phyloP scores from a whole-genome alignment of 2,797 vertebrate genomes.

The Anabas testudineus region DNA sequence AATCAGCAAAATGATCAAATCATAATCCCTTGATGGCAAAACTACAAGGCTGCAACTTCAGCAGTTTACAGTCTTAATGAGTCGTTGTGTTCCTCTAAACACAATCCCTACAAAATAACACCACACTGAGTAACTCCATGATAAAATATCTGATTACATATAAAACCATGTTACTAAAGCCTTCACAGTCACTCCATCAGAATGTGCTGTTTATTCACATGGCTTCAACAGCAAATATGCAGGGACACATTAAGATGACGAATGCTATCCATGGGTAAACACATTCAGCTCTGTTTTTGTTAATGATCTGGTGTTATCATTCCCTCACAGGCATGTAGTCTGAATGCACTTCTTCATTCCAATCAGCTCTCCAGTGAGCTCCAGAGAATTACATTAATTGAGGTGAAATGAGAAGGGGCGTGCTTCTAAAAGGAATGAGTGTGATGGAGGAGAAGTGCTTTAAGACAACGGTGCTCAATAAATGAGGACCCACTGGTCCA shows the following conservation, averaged over 20 bases:
- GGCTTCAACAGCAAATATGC: constrained; percentile 27
- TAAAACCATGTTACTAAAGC: background rate
- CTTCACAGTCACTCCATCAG: constrained; percentile 5
- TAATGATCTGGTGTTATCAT: constrained; percentile 78
- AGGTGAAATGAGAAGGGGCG: constrained; percentile 59
- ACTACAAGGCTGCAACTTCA: constrained; percentile 44
- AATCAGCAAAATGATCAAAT: constrained; percentile 60
- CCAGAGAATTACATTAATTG: constrained; percentile 76
- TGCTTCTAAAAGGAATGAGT: constrained; percentile 51
- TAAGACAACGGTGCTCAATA: constrained; percentile 54
- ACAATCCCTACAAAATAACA: constrained; percentile 6
- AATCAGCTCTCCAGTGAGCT: constrained; percentile 60
- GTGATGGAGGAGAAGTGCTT: constrained; percentile 39
- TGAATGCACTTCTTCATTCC: constrained; percentile 70
- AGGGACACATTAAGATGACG: constrained; percentile 65
- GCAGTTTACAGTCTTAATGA: constrained; percentile 37
- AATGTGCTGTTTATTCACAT: constrained; percentile 15
- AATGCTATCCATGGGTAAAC: constrained; percentile 62
- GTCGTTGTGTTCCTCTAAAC: background rate
- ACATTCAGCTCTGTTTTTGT: constrained; percentile 63
- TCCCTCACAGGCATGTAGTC: constrained; percentile 67
- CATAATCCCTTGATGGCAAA: constrained; percentile 59
- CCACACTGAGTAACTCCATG: constrained; percentile 2
- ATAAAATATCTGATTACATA: constrained; percentile 17
- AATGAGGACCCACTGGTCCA: constrained; percentile 58